These are phyloP conservation scores for Nesogale talazaci DNA, from an alignment of 2,113 vertebrate genomes.

Conservation along the genomic window DNA sequence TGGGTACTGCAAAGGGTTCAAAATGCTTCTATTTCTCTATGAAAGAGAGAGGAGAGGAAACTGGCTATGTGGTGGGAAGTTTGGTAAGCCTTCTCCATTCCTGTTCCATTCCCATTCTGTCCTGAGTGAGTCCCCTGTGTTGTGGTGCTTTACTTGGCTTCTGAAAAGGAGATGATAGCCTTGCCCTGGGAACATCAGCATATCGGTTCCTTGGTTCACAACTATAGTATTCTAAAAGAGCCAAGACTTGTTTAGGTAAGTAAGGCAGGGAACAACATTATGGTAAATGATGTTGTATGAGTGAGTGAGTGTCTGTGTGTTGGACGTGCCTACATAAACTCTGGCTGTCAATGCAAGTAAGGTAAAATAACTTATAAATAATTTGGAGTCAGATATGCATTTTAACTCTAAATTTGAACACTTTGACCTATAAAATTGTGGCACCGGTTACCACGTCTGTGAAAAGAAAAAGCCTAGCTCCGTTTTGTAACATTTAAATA, in stretches of 20 bases:
- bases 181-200: neutral
- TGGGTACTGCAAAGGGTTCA: neutral
- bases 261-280: neutral
- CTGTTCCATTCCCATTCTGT: neutral
- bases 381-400: neutral
- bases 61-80: neutral
- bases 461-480: neutral
- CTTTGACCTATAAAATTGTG: neutral
- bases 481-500: neutral
- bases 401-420: neutral
- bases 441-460: neutral
- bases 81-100: neutral
- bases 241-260: neutral
- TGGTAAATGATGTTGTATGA: neutral
- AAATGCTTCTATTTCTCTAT: neutral
- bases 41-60: neutral
- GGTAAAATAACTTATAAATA: neutral
- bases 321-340: fast-evolving
- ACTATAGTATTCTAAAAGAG: neutral
- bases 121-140: neutral
- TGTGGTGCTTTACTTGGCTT: neutral
- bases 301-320: neutral
- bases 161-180: neutral
- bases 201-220: neutral
- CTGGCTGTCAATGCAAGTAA: neutral